These are phyloP conservation scores for Acinonyx jubatus DNA, from an alignment of 2,113 vertebrate genomes.

Conservation along the genomic window DNA sequence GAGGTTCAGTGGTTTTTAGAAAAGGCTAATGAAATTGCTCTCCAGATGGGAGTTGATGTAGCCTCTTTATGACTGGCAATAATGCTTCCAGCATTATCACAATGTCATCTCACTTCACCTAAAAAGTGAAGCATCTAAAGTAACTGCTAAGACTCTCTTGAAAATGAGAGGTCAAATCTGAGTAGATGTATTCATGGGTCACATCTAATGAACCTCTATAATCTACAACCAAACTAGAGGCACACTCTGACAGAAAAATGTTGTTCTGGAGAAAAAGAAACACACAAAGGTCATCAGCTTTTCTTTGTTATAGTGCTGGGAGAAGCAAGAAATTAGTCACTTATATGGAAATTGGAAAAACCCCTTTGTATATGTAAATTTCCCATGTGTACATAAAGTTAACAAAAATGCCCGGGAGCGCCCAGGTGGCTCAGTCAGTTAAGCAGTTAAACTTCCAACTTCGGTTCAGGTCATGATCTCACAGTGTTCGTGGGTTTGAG, in stretches of 20 bases:
- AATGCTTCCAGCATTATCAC: background rate
- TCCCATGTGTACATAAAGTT: constrained; percentile 36
- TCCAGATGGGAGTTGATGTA: background rate
- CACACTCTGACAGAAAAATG: background rate
- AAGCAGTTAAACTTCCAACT: no score
- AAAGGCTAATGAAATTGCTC: background rate
- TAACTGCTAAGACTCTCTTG: background rate
- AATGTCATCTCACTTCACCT: background rate
- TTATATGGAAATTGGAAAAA: background rate
- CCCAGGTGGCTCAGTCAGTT: no score
- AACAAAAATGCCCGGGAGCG: background rate
- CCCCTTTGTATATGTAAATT: background rate
- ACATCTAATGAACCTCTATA: background rate
- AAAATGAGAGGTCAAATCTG: background rate
- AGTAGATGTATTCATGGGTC: background rate
- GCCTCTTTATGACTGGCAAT: background rate
- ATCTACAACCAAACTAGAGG: background rate
- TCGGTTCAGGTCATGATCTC: no score
- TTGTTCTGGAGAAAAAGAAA: background rate
- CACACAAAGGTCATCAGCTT: background rate
- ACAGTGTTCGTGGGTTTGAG: no score
- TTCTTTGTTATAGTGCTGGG: background rate
- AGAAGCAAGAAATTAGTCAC: constrained; percentile 5
- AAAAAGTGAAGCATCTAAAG: background rate
- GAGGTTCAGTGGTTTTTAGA: background rate